These are phyloP conservation scores for Psittacula derbiana DNA, from an alignment of 2,797 vertebrate genomes.

Conservation along the genomic window DNA sequence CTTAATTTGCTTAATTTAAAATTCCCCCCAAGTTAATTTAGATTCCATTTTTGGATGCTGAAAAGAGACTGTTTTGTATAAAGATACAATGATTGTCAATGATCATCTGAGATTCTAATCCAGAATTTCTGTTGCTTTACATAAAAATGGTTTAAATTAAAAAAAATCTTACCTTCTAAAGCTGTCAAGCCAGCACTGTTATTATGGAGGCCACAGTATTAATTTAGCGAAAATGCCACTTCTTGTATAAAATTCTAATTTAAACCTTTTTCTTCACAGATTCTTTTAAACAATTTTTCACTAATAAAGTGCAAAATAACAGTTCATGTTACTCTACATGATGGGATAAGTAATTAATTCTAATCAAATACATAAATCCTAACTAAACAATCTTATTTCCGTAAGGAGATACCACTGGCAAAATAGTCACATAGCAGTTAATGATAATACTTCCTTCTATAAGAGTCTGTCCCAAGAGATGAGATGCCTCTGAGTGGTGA, in stretches of 20 bases:
- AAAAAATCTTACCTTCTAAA: neutral
- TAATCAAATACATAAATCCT: neutral
- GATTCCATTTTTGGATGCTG: neutral
- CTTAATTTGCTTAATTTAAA: neutral
- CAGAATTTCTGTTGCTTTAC: neutral
- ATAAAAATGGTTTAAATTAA: neutral
- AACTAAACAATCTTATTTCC: neutral
- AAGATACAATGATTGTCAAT: neutral
- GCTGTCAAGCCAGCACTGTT: neutral
- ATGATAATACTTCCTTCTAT: neutral
- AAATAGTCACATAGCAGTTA: neutral
- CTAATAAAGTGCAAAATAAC: neutral
- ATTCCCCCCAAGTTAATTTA: neutral
- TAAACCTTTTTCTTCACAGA: neutral
- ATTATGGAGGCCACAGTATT: neutral
- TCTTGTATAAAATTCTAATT: neutral
- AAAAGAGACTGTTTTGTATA: neutral
- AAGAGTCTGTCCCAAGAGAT: neutral
- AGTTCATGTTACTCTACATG: neutral
- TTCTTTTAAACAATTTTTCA: neutral
- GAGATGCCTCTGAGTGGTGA: neutral
- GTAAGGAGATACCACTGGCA: neutral
- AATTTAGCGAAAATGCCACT: neutral
- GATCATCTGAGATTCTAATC: neutral
- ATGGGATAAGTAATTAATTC: neutral